These are phyloP conservation scores for Monochamus alternatus DNA, from an alignment of 2,888 invertebrate species.

Conservation along the genomic window DNA sequence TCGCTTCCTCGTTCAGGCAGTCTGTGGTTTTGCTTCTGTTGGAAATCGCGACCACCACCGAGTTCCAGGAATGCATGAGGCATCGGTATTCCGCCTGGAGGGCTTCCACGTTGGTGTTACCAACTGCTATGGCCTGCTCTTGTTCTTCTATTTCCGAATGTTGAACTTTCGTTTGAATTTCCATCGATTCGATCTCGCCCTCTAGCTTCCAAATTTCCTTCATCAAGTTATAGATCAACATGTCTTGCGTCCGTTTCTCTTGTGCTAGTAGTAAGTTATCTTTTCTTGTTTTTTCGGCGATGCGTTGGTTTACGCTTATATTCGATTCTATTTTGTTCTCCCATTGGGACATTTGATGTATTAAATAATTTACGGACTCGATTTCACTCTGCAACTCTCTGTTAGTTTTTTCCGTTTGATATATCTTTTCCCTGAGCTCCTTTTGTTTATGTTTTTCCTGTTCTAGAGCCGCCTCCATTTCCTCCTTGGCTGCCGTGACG, in stretches of 20 bases:
- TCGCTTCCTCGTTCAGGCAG: slow-evolving; percentile 74
- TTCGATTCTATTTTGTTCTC: slow-evolving; percentile 78
- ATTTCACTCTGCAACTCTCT: slow-evolving; percentile 75
- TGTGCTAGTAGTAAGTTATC: slow-evolving; percentile 74
- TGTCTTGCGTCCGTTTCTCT: slow-evolving; percentile 75
- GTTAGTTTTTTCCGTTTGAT: slow-evolving; percentile 67
- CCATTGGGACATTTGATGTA: slow-evolving; percentile 76
- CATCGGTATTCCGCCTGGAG: slow-evolving; percentile 81
- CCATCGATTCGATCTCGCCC: slow-evolving; percentile 76
- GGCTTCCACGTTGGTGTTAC: slow-evolving; percentile 83
- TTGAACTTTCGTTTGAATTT: slow-evolving; percentile 79
- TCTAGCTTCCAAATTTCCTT: slow-evolving; percentile 82
- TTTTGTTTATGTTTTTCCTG: slow-evolving; percentile 72
- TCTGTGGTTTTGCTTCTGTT: slow-evolving; percentile 80
- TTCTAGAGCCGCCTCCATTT: slow-evolving; percentile 72
- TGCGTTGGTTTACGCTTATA: slow-evolving; percentile 76
- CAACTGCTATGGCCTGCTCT: slow-evolving; percentile 77
- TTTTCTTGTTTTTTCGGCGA: slow-evolving; percentile 77
- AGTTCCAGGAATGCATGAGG: slow-evolving; percentile 82
- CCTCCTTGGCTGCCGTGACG: slow-evolving; percentile 72
- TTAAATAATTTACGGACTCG: slow-evolving; percentile 74
- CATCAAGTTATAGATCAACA: slow-evolving; percentile 76
- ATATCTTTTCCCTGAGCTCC: slow-evolving; percentile 70
- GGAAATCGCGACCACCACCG: slow-evolving; percentile 80
- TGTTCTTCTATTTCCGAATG: slow-evolving; percentile 76